Evolutionary conservation across 2,888 invertebrate genomes (phyloP), one percentile per base, ranked within the genome.

Genomic region (Myathropa florea): DNA sequence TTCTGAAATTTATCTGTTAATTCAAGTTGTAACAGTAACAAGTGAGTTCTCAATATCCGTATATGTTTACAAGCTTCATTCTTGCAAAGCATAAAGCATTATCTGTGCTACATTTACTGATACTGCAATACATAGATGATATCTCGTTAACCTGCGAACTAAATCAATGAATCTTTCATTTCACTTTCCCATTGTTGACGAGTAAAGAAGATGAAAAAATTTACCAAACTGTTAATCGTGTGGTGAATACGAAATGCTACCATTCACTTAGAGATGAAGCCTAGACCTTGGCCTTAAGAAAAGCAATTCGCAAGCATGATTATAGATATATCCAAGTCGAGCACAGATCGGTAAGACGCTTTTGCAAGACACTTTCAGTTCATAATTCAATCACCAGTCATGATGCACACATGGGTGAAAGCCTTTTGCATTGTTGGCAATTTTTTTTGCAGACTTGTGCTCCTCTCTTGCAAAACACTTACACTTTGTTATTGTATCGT

Each of bases 201-300:
- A n/a, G n/a, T n/a, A 46, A 2, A 46, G 0, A 39, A 33, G 33
- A 33, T 33, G 26, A 26, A 64, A 60, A 67, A 60, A 65, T 65
- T 55, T 80, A 55, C 65, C 71, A 57, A 75, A 71, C 39, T 21
- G 57, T 33, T 36, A 39, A 21, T 68, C 73, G 64, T 80, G 80
- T 18, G 65, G 30, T 67, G 76, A 65, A 80, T 84, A 72, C 76
- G 14, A 76, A 76, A 81, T 80, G 75, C 7, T 26, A 24, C 57
- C 53, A 64, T 60, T 46, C 28, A 46, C 46, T 57, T 24, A 14
- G 21, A 80, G 83, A 79, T 84, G 39, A 80, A 75, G 70, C 83
- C 83, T 80, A 84, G 80, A 84, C 83, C 83, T 84, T 84, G 75
- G 83, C 81, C 76, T 80, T 76, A 76, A 60, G 33, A 73, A 70